A percentile compares a stretch with the other conserved stretches of the same genome.
Evolutionary conservation across 2,797 vertebrate genomes (phyloP).

Genomic region (Gorsachius magnificus): DNA sequence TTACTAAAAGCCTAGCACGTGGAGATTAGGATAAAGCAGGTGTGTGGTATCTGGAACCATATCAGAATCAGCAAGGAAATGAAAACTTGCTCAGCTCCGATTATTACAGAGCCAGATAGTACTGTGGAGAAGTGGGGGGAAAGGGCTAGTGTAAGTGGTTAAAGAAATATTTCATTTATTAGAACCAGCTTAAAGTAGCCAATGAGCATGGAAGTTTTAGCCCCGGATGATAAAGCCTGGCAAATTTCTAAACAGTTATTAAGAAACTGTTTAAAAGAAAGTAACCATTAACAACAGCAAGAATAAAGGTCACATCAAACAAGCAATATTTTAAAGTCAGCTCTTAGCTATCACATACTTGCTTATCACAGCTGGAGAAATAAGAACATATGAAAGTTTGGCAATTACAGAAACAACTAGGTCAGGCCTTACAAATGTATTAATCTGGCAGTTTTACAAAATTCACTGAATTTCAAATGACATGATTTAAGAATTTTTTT

Average conservation of each 20-base stretch:
- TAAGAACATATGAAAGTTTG: neutral
- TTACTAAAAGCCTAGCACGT: neutral
- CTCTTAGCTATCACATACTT: neutral
- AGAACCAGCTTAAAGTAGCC: neutral
- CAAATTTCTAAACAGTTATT: neutral
- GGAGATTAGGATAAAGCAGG: neutral
- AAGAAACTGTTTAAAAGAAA: neutral
- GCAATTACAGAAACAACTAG: neutral
- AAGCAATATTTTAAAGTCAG: neutral
- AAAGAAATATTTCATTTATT: neutral
- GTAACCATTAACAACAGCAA: neutral
- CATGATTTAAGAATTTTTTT: neutral
- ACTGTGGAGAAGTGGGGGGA: rapidly evolving
- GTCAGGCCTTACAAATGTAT: neutral
- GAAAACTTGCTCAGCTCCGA: neutral
- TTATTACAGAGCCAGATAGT: neutral
- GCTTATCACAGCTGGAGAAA: neutral
- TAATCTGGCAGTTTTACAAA: neutral
- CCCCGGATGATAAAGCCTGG: neutral
- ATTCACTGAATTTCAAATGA: neutral
- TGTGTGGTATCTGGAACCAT: neutral
- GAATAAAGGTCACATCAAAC: neutral
- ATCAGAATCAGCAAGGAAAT: neutral
- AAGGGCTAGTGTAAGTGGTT: neutral
- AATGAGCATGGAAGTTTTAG: neutral